Base-by-base conservation (phyloP, 2,888 invertebrate genomes). In the Iphiclides podalirius region DNA sequence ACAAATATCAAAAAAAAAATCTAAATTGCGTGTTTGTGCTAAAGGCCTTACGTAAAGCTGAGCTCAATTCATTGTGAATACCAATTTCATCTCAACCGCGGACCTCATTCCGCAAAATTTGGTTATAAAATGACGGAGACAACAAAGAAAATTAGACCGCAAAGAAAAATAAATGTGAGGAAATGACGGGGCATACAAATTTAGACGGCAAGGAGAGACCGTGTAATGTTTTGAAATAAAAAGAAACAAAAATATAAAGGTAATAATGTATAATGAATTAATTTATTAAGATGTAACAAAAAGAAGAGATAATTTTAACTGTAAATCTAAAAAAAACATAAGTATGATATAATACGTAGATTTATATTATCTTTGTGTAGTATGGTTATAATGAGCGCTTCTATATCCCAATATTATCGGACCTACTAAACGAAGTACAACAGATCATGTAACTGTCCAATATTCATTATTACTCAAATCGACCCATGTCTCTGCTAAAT, bases 101-200 rank as follows among this genome's bases (percentile, higher is more conserved):
- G 82, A 83, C 81, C 80, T 80, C 83, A 79, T 85, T 85, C 66
- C 73, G 69, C 68, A 67, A 81, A 85, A 86, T 86, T 86, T 84
- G 84, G 82, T 84, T 84, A 82, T 82, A 79, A 81, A 84, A 83
- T 75, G 81, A 73, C 79, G 70, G 79, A 81, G 81, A 84, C 83
- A 83, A 85, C 81, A 83, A 82, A 79, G 81, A 82, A 80, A 85
- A 87, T 84, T 85, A 85, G 83, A 84, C 80, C 82, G 77, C 78
- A 74, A 80, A 84, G 83, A 84, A 85, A 85, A 85, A 87, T 83
- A 85, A 85, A 87, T 81, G 83, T 77, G 78, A 68, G 57, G 72
- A 76, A 81, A 85, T 79, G 79, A 77, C 76, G 72, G 72, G 75
- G 82, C 85, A 84, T 84, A 82, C 82, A 75, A 78, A 87, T 84